A percentile compares a stretch with the other conserved stretches of the same genome.
Conservation (phyloP, 2,797 vertebrate species). For the Tympanoctomys barrerae region DNA sequence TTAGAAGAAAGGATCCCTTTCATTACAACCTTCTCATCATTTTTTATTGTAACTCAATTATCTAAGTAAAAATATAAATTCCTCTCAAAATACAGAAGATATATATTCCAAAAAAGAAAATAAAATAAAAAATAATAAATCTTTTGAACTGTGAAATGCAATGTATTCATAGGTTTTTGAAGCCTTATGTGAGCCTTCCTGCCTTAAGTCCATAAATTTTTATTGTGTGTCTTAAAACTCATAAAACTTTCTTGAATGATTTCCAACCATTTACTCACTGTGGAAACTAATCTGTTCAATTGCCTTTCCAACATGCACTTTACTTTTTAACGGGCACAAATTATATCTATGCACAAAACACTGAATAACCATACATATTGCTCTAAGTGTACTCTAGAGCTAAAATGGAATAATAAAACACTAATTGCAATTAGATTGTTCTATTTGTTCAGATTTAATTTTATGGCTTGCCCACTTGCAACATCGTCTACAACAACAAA, state of each 20-base stretch:
- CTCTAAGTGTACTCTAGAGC: conserved; percentile 36
- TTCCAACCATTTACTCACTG: conserved; percentile 69
- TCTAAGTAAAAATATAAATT: conserved; percentile 36
- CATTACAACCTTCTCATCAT: not conserved
- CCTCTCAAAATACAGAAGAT: not conserved
- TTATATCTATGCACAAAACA: conserved; percentile 43
- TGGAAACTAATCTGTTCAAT: conserved; percentile 65
- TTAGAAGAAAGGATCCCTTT: not conserved
- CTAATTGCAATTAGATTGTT: conserved; percentile 7
- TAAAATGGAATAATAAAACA: conserved; percentile 34
- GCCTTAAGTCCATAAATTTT: conserved; percentile 77
- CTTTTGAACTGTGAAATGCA: conserved; percentile 55
- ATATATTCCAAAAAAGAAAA: conserved; percentile 2
- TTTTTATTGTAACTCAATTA: conserved; percentile 29
- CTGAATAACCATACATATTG: conserved; percentile 23
- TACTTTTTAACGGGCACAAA: conserved; percentile 56
- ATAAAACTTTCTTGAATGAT: conserved; percentile 76
- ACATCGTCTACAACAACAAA: not conserved
- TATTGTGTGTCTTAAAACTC: conserved; percentile 73
- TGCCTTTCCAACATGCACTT: conserved; percentile 66
- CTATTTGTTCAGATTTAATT: conserved; percentile 40
- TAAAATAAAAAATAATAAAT: conserved; percentile 12
- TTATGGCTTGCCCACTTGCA: not conserved
- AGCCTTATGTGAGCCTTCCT: conserved; percentile 39
- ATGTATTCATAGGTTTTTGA: conserved; percentile 45